These are phyloP conservation scores for Parnassius smintheus DNA, from an alignment of 2,888 invertebrate genomes.

Conservation along the genomic window DNA sequence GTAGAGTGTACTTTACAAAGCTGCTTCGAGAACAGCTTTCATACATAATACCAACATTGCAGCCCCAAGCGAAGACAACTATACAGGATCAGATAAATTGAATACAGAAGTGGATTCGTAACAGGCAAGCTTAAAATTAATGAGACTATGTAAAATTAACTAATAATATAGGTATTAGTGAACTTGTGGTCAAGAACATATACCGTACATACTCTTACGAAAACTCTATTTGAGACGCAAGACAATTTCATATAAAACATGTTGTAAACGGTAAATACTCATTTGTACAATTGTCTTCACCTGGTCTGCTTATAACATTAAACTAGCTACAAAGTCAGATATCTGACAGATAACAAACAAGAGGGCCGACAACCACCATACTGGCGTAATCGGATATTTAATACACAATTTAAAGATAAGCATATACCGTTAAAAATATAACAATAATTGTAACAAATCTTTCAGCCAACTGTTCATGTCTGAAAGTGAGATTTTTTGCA, in stretches of 20 bases:
- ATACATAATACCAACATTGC: background rate
- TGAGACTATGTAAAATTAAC: background rate
- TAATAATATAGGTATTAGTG: no score
- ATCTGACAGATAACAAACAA: background rate
- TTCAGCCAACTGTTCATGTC: no score
- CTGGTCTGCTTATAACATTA: slow-evolving; percentile 1
- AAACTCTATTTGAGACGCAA: no score
- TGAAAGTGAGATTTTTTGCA: no score
- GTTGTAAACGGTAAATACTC: background rate
- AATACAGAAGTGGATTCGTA: background rate
- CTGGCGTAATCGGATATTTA: no score
- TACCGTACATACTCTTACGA: no score
- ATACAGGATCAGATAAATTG: background rate
- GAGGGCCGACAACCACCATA: no score
- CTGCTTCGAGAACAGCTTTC: background rate
- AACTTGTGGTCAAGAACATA: no score
- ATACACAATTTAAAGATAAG: no score
- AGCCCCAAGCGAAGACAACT: slow-evolving; percentile 1
- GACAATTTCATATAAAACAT: no score
- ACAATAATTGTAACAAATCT: no score
- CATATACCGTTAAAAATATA: no score
- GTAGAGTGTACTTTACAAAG: slow-evolving; percentile 20
- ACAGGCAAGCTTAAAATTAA: background rate
- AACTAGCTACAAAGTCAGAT: slow-evolving; percentile 9
- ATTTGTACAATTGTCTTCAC: slow-evolving; percentile 1